Conservation (phyloP, 2,797 vertebrate species). For the Loris lydekkerianus region DNA sequence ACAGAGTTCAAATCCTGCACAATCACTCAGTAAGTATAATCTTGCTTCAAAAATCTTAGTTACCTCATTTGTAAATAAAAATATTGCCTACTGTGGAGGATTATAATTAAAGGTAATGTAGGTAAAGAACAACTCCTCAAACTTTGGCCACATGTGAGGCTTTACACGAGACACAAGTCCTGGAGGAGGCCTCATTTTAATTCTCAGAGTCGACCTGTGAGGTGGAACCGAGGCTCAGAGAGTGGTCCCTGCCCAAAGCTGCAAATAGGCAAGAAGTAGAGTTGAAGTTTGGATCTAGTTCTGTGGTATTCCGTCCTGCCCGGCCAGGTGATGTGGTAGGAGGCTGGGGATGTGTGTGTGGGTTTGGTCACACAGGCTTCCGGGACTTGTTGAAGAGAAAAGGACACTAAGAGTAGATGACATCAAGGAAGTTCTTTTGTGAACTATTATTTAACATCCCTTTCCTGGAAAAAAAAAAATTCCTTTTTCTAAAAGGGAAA, state of each 20-base stretch:
- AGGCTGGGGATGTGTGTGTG: neutral
- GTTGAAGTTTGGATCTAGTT: neutral
- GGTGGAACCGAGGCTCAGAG: neutral
- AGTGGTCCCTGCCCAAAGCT: neutral
- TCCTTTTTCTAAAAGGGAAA: constrained; percentile 68
- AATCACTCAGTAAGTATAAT: neutral
- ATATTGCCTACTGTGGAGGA: neutral
- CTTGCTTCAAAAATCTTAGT: neutral
- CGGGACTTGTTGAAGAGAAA: neutral
- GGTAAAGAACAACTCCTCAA: neutral
- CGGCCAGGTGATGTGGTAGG: neutral
- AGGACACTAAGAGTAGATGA: constrained; percentile 35
- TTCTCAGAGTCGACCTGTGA: neutral
- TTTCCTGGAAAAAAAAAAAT: constrained; percentile 25
- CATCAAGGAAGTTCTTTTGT: constrained; percentile 61
- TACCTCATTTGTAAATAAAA: constrained; percentile 37
- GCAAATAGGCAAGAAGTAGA: neutral
- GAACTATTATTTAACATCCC: constrained; percentile 67
- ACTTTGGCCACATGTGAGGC: neutral
- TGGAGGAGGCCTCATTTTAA: neutral
- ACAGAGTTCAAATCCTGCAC: neutral
- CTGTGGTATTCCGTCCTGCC: rapidly evolving
- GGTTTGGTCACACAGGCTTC: neutral
- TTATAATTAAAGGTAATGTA: neutral
- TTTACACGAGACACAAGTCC: neutral